phyloP scores from a whole-genome alignment of 2,888 invertebrate species.

The Strigamia maritima region DNA sequence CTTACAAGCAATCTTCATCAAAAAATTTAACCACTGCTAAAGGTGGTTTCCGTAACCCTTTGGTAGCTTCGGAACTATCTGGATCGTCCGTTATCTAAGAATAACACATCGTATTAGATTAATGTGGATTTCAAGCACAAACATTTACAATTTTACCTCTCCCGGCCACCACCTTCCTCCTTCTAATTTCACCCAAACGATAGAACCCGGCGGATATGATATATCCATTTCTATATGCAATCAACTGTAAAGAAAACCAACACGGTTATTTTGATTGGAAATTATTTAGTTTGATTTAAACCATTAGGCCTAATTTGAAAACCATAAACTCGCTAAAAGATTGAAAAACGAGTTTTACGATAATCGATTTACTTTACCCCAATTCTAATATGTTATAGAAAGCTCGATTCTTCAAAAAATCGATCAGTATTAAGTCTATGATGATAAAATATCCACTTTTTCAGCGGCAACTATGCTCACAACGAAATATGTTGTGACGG shows the following conservation, averaged over 20 bases:
- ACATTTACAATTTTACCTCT: conserved; percentile 35
- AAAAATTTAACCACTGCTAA: conserved; percentile 42
- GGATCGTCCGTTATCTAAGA: conserved; percentile 39
- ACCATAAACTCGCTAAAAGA: background rate
- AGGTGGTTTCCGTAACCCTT: conserved; percentile 38
- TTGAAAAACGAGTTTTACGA: background rate
- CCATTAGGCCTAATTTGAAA: conserved; percentile 11
- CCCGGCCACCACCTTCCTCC: conserved; percentile 43
- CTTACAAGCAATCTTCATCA: conserved; percentile 42
- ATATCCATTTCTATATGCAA: conserved; percentile 35
- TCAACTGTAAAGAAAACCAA: conserved; percentile 16
- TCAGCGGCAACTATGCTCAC: background rate
- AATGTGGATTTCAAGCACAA: background rate
- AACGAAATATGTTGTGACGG: conserved; percentile 23
- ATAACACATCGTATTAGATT: background rate
- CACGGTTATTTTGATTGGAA: background rate
- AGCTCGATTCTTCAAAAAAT: background rate
- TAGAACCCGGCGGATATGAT: conserved; percentile 39
- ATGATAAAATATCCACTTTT: background rate
- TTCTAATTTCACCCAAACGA: conserved; percentile 42
- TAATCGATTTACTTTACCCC: background rate
- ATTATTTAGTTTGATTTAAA: background rate
- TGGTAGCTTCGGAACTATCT: conserved; percentile 39
- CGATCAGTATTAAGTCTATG: background rate
- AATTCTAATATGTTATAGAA: background rate